Conservation (phyloP, 2,888 invertebrate genomes). For the Cryptocephalus primarius region DNA sequence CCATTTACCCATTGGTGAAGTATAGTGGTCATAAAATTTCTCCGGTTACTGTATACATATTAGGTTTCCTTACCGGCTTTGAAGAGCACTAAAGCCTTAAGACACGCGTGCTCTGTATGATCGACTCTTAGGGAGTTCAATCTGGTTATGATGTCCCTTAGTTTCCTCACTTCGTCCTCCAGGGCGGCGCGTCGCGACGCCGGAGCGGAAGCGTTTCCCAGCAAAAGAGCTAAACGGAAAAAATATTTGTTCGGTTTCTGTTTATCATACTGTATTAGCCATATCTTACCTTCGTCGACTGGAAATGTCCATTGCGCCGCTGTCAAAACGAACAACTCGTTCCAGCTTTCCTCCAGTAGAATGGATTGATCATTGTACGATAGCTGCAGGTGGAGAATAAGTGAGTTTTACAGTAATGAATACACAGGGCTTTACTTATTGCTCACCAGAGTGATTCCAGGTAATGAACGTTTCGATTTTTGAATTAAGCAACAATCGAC, state of each 20-base stretch:
- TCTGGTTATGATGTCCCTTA: conserved; percentile 55
- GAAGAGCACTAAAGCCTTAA: conserved; percentile 74
- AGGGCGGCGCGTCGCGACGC: conserved; percentile 42
- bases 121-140: conserved; percentile 59
- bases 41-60: too few relatives aligned
- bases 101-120: conserved; percentile 72
- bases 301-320: conserved; percentile 72
- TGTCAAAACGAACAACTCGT: conserved; percentile 70
- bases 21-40: too few relatives aligned
- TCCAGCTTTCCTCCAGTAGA: conserved; percentile 71
- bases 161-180: conserved; percentile 45
- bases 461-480: too few relatives aligned
- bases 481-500: too few relatives aligned
- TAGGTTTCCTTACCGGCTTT: conserved; percentile 53
- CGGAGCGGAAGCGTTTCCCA: conserved; percentile 38
- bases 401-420: neutral
- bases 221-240: conserved; percentile 24
- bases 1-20: too few relatives aligned
- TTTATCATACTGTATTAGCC: neutral
- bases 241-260: neutral
- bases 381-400: conserved; percentile 36
- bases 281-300: conserved; percentile 55
- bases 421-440: too few relatives aligned
- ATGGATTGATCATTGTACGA: conserved; percentile 61
- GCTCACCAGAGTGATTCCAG: too few relatives aligned